These are phyloP conservation scores for Atrichornis clamosus DNA, from an alignment of 2,113 vertebrate species.

Conservation along the genomic window DNA sequence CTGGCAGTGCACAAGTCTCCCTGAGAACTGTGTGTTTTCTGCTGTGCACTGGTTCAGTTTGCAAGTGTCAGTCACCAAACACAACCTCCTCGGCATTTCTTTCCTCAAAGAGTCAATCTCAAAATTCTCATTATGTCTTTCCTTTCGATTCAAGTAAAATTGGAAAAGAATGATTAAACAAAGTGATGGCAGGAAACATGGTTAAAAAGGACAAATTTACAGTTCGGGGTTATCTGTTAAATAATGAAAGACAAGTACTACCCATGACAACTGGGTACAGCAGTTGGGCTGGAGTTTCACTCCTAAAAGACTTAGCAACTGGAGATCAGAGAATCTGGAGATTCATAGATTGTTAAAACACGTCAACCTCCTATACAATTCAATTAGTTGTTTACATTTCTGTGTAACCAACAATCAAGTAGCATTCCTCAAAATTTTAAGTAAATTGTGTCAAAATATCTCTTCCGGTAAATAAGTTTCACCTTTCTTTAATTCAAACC, in stretches of 20 bases:
- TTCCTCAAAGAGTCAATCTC: background rate
- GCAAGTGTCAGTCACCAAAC: background rate
- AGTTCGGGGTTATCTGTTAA: background rate
- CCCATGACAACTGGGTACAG: background rate
- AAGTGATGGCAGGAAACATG: background rate
- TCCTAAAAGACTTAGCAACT: background rate
- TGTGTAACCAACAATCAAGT: background rate
- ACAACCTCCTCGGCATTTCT: background rate
- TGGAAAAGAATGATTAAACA: background rate
- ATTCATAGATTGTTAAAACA: background rate
- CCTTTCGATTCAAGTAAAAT: background rate
- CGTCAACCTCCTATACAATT: background rate
- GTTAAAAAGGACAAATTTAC: background rate
- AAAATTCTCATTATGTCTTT: background rate
- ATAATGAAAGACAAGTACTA: background rate
- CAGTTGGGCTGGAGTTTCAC: background rate
- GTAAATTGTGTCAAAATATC: background rate
- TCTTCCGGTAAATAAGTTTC: background rate
- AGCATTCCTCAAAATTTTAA: background rate
- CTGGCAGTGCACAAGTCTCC: background rate
- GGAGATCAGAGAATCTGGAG: background rate
- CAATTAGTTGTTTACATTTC: background rate
- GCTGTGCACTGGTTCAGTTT: background rate
- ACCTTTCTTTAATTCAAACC: background rate
- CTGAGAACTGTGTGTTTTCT: background rate